Evolutionary conservation across 2,797 vertebrate genomes (phyloP), one percentile per base, ranked within the genome.

Genomic region (Rhinatrema bivittatum): DNA sequence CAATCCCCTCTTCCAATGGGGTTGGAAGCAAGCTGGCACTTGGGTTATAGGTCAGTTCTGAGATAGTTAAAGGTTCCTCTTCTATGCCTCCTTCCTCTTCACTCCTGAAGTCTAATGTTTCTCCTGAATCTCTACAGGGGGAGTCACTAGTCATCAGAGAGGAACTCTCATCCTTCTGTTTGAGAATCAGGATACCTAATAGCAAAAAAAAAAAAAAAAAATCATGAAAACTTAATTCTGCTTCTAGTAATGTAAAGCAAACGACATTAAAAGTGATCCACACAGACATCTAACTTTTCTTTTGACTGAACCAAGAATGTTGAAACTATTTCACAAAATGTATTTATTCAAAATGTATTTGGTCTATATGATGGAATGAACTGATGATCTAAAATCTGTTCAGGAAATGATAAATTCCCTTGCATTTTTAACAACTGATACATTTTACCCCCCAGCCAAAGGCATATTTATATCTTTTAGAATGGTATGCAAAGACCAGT

Each of bases 1-100:
- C 89, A 3, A 95, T 84, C 9, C 93, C 89, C 21, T 87, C 72
- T 29, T 92, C 90, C 53, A 91, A 74, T 0, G 91, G 91, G 2
- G 90, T 93, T 42, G 93, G 92, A 26, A 96, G 72, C 79, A 96
- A 79, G 57, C 94, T 98, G 63, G 86, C 81, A 43, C 92, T 94
- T n/a, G 94, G 91, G 75, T 71, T 94, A 75, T 97, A 97, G 1
- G 72, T 70, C 23, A 91, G 71, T 78, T 98, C 94, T 29, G 94
- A 97, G 51, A 98, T 94, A 24, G 87, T 93, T 53, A 92, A 75
- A 7, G 85, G 69, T 16, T 86, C 82, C 19, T 83, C 83, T 53
- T 70, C 78, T 8, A 76, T 59, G 40, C 61, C 68, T 24, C 79
- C 81, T 48, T 81, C 70, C 16, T 76, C 70, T 49, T 79, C 72